These are phyloP conservation scores for Drosophila kuntzei DNA, from an alignment of 2,888 invertebrate genomes.

Conservation along the genomic window DNA sequence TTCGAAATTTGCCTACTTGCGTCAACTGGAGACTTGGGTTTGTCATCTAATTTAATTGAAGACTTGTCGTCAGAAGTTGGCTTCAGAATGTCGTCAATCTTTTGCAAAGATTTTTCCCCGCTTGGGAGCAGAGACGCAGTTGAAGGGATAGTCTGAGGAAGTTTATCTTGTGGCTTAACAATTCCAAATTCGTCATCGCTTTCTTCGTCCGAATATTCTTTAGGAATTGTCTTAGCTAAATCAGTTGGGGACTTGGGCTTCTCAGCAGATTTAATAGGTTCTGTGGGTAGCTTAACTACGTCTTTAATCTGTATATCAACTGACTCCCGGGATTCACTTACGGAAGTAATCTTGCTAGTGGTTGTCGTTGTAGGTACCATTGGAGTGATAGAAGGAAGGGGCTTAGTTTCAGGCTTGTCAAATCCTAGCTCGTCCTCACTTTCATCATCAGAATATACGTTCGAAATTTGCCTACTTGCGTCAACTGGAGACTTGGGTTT, in stretches of 20 bases:
- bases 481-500: background rate
- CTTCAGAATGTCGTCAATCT: slow-evolving; percentile 13
- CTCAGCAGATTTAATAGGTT: background rate
- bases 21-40: no score
- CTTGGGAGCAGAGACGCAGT: background rate
- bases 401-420: background rate
- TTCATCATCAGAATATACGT: background rate
- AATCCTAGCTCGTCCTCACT: background rate
- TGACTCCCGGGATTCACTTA: slow-evolving; percentile 5
- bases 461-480: background rate
- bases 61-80: background rate
- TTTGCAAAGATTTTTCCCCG: slow-evolving; percentile 7
- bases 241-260: slow-evolving; percentile 12
- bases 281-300: slow-evolving; percentile 1
- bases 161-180: slow-evolving; percentile 9
- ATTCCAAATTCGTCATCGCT: slow-evolving; percentile 21
- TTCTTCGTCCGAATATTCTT: slow-evolving; percentile 10
- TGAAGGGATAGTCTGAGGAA: slow-evolving; percentile 4
- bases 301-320: slow-evolving; percentile 3
- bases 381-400: no score
- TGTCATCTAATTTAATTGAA: no score
- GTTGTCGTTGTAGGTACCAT: slow-evolving; percentile 2
- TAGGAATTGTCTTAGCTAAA: background rate
- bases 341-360: slow-evolving; percentile 4
- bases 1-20: no score